These are phyloP conservation scores for Ellobium chinense DNA, from an alignment of 2,888 invertebrate genomes.

Conservation along the genomic window DNA sequence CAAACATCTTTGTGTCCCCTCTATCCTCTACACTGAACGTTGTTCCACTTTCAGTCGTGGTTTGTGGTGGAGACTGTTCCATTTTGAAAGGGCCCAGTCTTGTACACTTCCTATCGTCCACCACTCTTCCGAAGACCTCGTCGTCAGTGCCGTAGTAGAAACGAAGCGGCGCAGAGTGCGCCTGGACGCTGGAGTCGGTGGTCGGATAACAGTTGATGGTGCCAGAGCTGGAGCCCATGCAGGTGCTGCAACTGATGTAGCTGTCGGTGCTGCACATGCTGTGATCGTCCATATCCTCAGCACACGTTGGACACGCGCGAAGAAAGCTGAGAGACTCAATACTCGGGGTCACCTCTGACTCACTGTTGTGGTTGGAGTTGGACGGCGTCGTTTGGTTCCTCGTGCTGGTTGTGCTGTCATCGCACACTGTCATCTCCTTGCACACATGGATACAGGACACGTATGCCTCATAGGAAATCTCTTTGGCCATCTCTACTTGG, in stretches of 20 bases:
- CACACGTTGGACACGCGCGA: background rate
- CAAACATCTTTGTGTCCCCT: too few species aligned
- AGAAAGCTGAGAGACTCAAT: slow-evolving; percentile 37
- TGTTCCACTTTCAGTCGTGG: too few species aligned
- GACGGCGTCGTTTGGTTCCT: background rate
- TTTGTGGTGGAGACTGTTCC: too few species aligned
- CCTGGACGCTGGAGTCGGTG: slow-evolving; percentile 14
- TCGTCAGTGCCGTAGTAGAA: background rate
- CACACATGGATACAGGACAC: slow-evolving; percentile 38
- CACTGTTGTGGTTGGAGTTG: slow-evolving; percentile 15
- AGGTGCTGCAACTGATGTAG: slow-evolving; percentile 35
- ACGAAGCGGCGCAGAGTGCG: background rate
- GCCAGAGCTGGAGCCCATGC: slow-evolving; percentile 17
- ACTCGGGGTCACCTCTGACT: slow-evolving; percentile 25
- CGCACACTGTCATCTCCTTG: slow-evolving; percentile 12
- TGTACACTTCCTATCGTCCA: slow-evolving; percentile 18
- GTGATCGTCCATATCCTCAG: background rate
- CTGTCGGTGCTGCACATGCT: slow-evolving; percentile 16
- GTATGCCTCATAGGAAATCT: slow-evolving; percentile 22
- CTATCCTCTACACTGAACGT: too few species aligned
- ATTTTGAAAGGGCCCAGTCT: slow-evolving; percentile 6
- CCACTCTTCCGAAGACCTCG: background rate
- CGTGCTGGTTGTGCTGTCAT: background rate
- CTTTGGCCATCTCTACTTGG: slow-evolving; percentile 24
- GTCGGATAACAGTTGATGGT: slow-evolving; percentile 1